These are phyloP conservation scores for Xiphydria camelus DNA, from an alignment of 2,888 invertebrate genomes.

Conservation along the genomic window DNA sequence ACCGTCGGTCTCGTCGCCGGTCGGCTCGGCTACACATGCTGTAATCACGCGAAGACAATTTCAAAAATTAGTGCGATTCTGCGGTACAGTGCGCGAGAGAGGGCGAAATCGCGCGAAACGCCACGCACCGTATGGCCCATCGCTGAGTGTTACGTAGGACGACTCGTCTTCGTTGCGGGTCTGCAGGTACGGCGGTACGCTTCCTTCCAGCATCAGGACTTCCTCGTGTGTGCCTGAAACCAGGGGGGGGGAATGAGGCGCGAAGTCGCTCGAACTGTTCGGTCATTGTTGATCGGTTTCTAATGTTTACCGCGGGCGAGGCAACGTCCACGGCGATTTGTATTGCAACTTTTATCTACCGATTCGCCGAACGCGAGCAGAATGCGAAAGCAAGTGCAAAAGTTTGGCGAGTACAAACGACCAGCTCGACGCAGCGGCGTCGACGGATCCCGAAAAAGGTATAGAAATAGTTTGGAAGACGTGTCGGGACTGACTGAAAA, in stretches of 20 bases:
- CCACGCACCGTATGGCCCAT: slow-evolving; percentile 50
- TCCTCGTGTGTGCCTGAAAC: slow-evolving; percentile 47
- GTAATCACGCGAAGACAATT: slow-evolving; percentile 21
- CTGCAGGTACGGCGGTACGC: slow-evolving; percentile 50
- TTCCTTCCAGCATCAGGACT: slow-evolving; percentile 58
- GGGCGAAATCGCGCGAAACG: not conserved
- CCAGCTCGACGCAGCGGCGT: no score
- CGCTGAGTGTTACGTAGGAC: slow-evolving; percentile 53
- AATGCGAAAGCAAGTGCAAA: no score
- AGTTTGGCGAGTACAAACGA: no score
- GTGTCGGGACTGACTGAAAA: no score
- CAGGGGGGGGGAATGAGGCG: slow-evolving; percentile 35
- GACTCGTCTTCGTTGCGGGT: slow-evolving; percentile 54
- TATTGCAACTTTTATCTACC: no score
- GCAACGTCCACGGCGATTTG: no score
- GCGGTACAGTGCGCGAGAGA: not conserved
- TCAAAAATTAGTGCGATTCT: not conserved
- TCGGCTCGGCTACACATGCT: slow-evolving; percentile 48
- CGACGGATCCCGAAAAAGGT: no score
- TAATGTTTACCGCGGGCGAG: no score
- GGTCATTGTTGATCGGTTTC: no score
- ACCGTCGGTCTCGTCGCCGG: slow-evolving; percentile 36
- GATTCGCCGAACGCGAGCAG: no score
- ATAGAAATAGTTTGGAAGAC: no score
- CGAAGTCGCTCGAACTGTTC: no score